These are phyloP conservation scores for Ophion ventricosus DNA, from an alignment of 2,888 invertebrate genomes.

Conservation along the genomic window DNA sequence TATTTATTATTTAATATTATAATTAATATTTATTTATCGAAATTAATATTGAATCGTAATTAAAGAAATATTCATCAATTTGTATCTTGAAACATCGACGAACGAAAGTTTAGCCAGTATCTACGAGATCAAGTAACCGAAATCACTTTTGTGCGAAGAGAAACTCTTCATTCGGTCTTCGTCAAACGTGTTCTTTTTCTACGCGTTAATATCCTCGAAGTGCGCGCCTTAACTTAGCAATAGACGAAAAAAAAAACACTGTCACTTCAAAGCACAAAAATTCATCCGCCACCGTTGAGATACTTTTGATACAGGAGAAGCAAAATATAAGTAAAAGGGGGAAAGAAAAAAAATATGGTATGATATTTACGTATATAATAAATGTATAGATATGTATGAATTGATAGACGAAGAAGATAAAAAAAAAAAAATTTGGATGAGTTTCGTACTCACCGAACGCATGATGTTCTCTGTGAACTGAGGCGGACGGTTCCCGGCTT, in stretches of 20 bases:
- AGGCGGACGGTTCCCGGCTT: constrained; percentile 76
- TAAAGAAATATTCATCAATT: neutral
- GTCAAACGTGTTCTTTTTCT: neutral
- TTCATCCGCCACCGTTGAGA: constrained; percentile 17
- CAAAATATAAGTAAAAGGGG: neutral
- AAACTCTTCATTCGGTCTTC: neutral
- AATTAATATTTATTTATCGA: too few species aligned
- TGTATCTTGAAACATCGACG: neutral
- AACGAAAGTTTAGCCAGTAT: neutral
- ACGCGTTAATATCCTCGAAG: constrained; percentile 3
- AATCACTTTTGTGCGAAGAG: constrained; percentile 17
- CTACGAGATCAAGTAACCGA: neutral
- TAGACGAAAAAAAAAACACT: constrained; percentile 2
- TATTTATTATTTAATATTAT: too few species aligned
- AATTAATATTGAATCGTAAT: neutral
- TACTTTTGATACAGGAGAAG: neutral
- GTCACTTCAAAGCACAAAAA: constrained; percentile 45
- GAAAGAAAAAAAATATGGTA: too few species aligned
- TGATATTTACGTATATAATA: neutral
- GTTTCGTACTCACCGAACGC: constrained; percentile 82
- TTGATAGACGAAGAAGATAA: neutral
- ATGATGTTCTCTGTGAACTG: constrained; percentile 82
- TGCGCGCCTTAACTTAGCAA: neutral
- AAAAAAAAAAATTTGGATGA: constrained; percentile 44
- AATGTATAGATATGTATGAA: neutral